Percentiles rank a stretch among this genome's conserved stretches.
Evolutionary conservation across 2,888 invertebrate species (phyloP).

Genomic region (Tyria jacobaeae): DNA sequence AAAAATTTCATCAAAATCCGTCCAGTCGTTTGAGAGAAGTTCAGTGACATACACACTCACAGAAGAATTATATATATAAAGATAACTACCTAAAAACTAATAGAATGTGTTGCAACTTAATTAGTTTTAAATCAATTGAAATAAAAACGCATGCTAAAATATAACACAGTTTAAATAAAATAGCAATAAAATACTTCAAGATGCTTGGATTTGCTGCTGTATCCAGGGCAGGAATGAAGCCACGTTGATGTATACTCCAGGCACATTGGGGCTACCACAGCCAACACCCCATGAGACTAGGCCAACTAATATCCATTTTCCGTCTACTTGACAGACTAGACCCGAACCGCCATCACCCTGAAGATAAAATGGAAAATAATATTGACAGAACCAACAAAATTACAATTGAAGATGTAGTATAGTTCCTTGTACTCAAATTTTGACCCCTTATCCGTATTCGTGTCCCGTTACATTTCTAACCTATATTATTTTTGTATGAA

Average conservation of each 20-base stretch:
- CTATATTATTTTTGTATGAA: too few relatives aligned
- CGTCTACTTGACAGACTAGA: conserved; percentile 87
- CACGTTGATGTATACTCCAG: conserved; percentile 82
- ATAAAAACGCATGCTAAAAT: not conserved
- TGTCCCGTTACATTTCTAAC: too few relatives aligned
- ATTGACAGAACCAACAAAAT: not conserved
- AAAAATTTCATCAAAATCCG: too few relatives aligned
- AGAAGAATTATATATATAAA: too few relatives aligned
- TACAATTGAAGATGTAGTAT: too few relatives aligned
- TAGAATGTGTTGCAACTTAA: too few relatives aligned
- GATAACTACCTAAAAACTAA: too few relatives aligned
- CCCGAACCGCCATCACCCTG: conserved; percentile 92
- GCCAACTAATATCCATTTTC: conserved; percentile 88
- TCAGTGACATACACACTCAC: too few relatives aligned
- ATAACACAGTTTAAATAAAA: not conserved
- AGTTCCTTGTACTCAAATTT: too few relatives aligned
- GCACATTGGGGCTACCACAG: conserved; percentile 89
- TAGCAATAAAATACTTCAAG: conserved; percentile 22
- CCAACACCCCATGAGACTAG: conserved; percentile 92
- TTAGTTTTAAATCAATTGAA: not conserved
- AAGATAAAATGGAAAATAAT: conserved; percentile 22
- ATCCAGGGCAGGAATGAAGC: conserved; percentile 89
- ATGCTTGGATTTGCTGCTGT: conserved; percentile 73
- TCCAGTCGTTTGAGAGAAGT: too few relatives aligned
- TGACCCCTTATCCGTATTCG: too few relatives aligned